phyloP scores from a whole-genome alignment of 2,888 invertebrate genomes.

The Drosophila dives region DNA sequence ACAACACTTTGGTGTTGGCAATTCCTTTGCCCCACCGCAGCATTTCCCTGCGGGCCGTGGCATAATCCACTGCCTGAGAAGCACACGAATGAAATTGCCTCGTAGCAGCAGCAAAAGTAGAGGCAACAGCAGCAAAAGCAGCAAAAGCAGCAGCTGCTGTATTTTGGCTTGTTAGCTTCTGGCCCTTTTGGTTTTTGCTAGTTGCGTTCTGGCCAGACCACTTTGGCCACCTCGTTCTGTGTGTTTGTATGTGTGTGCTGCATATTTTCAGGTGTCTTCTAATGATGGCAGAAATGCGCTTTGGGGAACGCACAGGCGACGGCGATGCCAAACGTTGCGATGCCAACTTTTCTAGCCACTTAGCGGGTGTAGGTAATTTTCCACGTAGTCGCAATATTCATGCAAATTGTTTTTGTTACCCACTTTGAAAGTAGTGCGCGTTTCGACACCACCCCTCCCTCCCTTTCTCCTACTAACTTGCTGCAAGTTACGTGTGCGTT shows the following conservation, averaged over 20 bases:
- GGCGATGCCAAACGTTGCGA: constrained; percentile 8
- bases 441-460: background rate
- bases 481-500: constrained; percentile 12
- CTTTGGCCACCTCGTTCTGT: constrained; percentile 39
- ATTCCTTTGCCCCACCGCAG: constrained; percentile 22
- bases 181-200: constrained; percentile 25
- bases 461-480: background rate
- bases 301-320: constrained; percentile 37
- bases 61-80: constrained; percentile 37
- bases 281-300: constrained; percentile 74
- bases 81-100: constrained; percentile 38
- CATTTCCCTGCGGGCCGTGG: constrained; percentile 16
- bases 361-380: constrained; percentile 71
- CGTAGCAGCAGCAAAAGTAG: constrained; percentile 26
- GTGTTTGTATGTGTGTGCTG: constrained; percentile 17
- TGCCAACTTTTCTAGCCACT: constrained; percentile 51
- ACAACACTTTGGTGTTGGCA: constrained; percentile 50
- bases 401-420: constrained; percentile 66
- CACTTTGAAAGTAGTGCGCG: constrained; percentile 35
- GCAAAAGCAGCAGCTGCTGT: constrained; percentile 43
- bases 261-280: constrained; percentile 66
- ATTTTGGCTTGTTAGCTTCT: constrained; percentile 40
- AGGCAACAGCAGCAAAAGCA: constrained; percentile 38
- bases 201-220: constrained; percentile 37
- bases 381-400: constrained; percentile 68